phyloP scores from a whole-genome alignment of 2,888 invertebrate genomes.

The Andrena marginata region DNA sequence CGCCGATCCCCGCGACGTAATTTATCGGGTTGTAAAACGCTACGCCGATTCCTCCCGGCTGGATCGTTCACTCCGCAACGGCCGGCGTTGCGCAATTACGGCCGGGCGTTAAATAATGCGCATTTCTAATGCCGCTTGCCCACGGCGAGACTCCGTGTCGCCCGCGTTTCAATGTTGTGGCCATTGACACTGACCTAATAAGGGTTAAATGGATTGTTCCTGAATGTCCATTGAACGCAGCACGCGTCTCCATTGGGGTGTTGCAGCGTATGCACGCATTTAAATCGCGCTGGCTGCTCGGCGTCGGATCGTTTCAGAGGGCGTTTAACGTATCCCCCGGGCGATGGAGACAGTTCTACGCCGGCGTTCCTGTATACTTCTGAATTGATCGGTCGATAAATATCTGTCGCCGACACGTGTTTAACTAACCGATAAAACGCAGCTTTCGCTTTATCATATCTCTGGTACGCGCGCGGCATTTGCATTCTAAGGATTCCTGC shows the following conservation, averaged over 20 bases:
- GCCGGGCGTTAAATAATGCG: conserved; percentile 23
- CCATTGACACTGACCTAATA: conserved; percentile 71
- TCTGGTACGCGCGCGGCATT: not conserved
- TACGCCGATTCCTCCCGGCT: not conserved
- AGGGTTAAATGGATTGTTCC: conserved; percentile 66
- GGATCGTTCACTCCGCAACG: conserved; percentile 1
- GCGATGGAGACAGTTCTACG: not conserved
- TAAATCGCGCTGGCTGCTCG: conserved; percentile 31
- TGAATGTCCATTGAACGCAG: conserved; percentile 53
- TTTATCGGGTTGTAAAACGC: conserved; percentile 5
- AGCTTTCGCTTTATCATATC: conserved; percentile 1
- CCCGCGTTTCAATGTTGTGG: conserved; percentile 55
- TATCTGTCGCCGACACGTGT: conserved; percentile 12
- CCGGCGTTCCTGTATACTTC: not conserved
- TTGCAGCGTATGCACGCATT: conserved; percentile 53
- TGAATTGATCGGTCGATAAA: conserved; percentile 37
- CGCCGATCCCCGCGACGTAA: not conserved
- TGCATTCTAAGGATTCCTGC: not conserved
- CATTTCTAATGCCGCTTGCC: not conserved
- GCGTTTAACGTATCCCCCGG: not conserved
- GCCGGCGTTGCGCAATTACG: conserved; percentile 9
- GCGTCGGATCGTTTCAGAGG: conserved; percentile 19
- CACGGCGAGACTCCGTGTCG: conserved; percentile 19
- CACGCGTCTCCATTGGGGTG: conserved; percentile 61
- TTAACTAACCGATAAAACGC: conserved; percentile 5